Evolutionary conservation across 1,140 invertebrate genomes (phyloP).

Genomic region (Camponotus pennsylvanicus): DNA sequence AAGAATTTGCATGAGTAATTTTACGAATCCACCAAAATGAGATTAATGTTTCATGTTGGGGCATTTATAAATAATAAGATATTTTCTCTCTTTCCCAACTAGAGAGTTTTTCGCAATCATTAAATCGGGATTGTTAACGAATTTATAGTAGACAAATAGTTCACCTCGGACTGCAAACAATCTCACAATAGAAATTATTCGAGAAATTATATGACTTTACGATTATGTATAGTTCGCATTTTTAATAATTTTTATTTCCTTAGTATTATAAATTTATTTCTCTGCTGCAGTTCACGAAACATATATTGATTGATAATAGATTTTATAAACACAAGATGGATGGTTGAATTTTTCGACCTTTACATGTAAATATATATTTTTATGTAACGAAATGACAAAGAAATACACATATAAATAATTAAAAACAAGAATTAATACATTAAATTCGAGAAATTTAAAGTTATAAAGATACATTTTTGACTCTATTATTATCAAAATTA

Average conservation of each 20-base stretch:
- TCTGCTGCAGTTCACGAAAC: not conserved
- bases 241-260: conserved; percentile 11
- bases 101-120: conserved; percentile 13
- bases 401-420: not conserved
- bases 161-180: conserved; percentile 13
- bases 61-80: conserved; percentile 31
- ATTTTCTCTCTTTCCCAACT: conserved; percentile 25
- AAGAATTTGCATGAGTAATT: conserved; percentile 21
- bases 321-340: conserved; percentile 10
- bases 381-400: not conserved
- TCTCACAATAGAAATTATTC: not conserved
- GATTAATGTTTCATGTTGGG: conserved; percentile 19
- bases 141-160: conserved; percentile 37
- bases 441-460: too few species aligned
- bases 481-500: conserved; percentile 25
- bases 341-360: not conserved
- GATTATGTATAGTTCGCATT: not conserved
- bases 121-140: conserved; percentile 46
- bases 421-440: not conserved
- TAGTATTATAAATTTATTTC: not conserved
- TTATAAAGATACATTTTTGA: not conserved
- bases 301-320: not conserved
- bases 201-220: not conserved
- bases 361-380: not conserved
- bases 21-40: not conserved